A percentile compares a stretch with the other conserved stretches of the same genome.
These are phyloP conservation scores for Tetanocera ferruginea DNA, from an alignment of 2,888 invertebrate species.

Conservation along the genomic window DNA sequence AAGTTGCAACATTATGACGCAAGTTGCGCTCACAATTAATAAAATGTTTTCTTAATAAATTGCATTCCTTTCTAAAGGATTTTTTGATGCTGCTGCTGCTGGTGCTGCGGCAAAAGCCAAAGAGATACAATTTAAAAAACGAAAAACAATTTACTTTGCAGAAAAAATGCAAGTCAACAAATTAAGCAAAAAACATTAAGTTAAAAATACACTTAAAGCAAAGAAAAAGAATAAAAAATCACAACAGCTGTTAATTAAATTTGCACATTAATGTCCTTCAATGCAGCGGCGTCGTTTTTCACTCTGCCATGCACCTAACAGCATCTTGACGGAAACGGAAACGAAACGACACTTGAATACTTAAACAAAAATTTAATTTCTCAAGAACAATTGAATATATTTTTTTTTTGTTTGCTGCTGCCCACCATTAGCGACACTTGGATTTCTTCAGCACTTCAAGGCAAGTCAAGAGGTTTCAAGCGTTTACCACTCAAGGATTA, in stretches of 20 bases:
- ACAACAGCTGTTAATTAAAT: slow-evolving; percentile 27
- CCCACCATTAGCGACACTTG: background rate
- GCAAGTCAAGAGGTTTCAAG: slow-evolving; percentile 2
- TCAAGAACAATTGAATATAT: slow-evolving; percentile 24
- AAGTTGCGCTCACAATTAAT: slow-evolving; percentile 34
- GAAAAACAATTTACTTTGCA: slow-evolving; percentile 6
- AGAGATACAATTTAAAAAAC: background rate
- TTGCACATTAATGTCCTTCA: slow-evolving; percentile 1
- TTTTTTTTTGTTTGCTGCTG: background rate
- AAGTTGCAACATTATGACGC: background rate
- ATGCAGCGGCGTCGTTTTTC: background rate
- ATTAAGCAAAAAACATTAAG: slow-evolving; percentile 7
- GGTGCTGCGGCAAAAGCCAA: background rate
- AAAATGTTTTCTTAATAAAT: slow-evolving; percentile 36
- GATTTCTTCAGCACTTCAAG: slow-evolving; percentile 9
- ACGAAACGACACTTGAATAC: slow-evolving; percentile 19
- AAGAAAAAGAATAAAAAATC: background rate
- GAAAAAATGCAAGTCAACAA: slow-evolving; percentile 21
- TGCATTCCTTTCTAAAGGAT: slow-evolving; percentile 22
- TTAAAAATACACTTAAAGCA: background rate
- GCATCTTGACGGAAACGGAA: slow-evolving; percentile 19
- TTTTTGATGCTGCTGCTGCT: background rate
- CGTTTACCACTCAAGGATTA: background rate
- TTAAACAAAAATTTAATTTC: slow-evolving; percentile 21
- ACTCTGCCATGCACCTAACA: background rate